phyloP scores from a whole-genome alignment of 1,140 invertebrate genomes.

The Eubasilissa regina region DNA sequence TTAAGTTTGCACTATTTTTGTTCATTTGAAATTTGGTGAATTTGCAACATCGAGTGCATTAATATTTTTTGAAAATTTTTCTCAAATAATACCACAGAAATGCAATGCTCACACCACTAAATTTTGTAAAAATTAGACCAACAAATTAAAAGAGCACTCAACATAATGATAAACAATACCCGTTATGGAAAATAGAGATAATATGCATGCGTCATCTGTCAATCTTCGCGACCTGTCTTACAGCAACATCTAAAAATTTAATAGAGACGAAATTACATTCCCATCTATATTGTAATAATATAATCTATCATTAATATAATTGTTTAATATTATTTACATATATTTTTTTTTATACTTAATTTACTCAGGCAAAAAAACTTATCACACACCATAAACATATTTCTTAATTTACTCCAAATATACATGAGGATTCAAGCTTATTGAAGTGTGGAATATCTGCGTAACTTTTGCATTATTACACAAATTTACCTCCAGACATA shows the following conservation, averaged over 20 bases:
- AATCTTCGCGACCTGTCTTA: conserved; percentile 47
- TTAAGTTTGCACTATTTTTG: too few relatives aligned
- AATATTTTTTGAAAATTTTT: not conserved
- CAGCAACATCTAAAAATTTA: conserved; percentile 53
- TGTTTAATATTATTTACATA: conserved; percentile 59
- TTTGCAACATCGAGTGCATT: conserved; percentile 1
- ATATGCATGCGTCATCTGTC: conserved; percentile 26
- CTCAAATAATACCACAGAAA: too few relatives aligned
- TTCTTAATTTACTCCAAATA: conserved; percentile 39
- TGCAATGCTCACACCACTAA: not conserved
- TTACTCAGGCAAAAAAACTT: conserved; percentile 61
- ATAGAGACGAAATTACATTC: conserved; percentile 56
- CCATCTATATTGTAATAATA: conserved; percentile 51
- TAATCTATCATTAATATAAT: conserved; percentile 52
- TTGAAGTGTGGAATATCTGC: conserved; percentile 17
- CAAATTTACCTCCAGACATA: not conserved
- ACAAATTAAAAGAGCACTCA: not conserved
- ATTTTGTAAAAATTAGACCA: conserved; percentile 5
- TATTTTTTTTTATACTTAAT: conserved; percentile 58
- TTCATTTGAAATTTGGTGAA: not conserved
- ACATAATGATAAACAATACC: conserved; percentile 46
- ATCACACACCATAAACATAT: conserved; percentile 60
- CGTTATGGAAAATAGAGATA: conserved; percentile 47
- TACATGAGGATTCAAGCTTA: conserved; percentile 40
- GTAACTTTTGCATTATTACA: too few relatives aligned